These are phyloP conservation scores for Equus quagga DNA, from an alignment of 2,113 vertebrate genomes.

Conservation along the genomic window DNA sequence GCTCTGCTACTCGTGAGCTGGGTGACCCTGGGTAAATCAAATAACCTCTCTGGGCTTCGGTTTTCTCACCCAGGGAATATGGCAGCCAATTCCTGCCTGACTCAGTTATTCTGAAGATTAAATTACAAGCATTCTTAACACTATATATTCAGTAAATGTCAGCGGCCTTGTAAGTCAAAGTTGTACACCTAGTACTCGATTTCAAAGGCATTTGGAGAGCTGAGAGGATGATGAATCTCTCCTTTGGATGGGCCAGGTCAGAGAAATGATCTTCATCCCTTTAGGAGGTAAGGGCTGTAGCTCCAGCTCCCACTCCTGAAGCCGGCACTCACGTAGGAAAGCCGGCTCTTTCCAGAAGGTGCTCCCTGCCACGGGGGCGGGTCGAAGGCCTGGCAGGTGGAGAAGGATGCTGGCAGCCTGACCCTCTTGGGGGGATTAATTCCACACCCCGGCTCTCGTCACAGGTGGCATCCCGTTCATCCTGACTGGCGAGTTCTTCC, in stretches of 20 bases:
- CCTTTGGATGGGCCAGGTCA: neutral
- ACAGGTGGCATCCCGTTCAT: slow-evolving; percentile 97
- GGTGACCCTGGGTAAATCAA: neutral
- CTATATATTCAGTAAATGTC: neutral
- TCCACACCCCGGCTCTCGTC: neutral
- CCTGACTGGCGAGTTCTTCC: slow-evolving; percentile 95
- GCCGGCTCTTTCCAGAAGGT: accelerated
- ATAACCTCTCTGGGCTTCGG: neutral
- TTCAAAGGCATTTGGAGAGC: neutral
- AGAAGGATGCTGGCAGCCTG: accelerated
- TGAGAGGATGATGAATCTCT: accelerated
- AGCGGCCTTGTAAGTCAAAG: neutral
- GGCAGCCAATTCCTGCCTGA: neutral
- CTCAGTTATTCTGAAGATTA: neutral
- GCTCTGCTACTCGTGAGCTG: neutral
- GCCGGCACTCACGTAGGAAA: accelerated
- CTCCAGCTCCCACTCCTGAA: accelerated
- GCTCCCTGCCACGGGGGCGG: accelerated
- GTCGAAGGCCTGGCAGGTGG: neutral
- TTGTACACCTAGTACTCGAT: accelerated
- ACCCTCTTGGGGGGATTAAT: neutral
- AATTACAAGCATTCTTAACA: neutral
- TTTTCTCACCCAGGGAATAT: neutral
- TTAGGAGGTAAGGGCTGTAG: accelerated
- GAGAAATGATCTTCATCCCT: too few relatives aligned